phyloP scores from a whole-genome alignment of 2,797 vertebrate species.

The Gastrophryne carolinensis region DNA sequence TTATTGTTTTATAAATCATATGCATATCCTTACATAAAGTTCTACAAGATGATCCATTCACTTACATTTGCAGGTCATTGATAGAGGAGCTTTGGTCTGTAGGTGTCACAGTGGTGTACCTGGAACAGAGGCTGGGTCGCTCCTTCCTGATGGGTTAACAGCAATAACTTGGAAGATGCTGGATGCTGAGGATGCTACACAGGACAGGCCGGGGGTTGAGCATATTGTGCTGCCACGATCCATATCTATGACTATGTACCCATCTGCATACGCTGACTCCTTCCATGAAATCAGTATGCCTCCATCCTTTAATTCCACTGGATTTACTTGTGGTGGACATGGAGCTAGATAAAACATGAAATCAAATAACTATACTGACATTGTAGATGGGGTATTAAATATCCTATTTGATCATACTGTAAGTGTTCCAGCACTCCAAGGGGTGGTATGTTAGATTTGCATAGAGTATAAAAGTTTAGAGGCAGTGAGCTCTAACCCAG shows the following conservation, averaged over 20 bases:
- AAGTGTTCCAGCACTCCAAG: no score
- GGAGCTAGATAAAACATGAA: conserved; percentile 69
- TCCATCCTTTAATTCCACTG: conserved; percentile 45
- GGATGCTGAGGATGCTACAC: conserved; percentile 55
- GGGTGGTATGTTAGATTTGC: no score
- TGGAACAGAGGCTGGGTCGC: conserved; percentile 52
- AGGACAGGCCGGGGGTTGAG: conserved; percentile 62
- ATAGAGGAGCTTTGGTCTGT: not conserved
- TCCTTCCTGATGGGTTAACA: conserved; percentile 68
- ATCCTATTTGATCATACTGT: no score
- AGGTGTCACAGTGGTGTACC: not conserved
- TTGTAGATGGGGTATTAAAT: no score
- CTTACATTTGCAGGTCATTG: not conserved
- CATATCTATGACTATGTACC: conserved; percentile 62
- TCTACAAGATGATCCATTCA: no score
- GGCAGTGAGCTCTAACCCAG: no score
- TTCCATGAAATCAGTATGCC: conserved; percentile 63
- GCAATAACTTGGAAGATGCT: conserved; percentile 60
- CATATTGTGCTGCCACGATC: conserved; percentile 55
- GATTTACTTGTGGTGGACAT: conserved; percentile 63
- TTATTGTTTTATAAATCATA: no score
- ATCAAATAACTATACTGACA: no score
- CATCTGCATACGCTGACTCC: conserved; percentile 57
- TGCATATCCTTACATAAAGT: no score
- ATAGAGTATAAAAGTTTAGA: no score